Percentiles rank a stretch among this genome's conserved stretches.
phyloP scores from a whole-genome alignment of 2,797 vertebrate species.

The Intellagama lesueurii region DNA sequence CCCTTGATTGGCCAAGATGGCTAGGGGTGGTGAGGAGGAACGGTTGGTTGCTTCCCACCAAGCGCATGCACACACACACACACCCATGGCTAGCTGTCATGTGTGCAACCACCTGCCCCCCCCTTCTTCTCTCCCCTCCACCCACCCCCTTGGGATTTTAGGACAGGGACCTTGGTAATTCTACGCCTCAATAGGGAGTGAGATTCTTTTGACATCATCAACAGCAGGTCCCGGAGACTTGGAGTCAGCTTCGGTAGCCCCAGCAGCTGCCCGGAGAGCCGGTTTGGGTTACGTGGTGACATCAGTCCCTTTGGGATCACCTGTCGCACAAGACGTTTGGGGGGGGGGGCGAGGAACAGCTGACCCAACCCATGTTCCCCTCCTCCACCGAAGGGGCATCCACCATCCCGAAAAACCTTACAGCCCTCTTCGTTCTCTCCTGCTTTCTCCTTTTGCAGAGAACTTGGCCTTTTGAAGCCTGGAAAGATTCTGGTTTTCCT shows the following conservation, averaged over 20 bases:
- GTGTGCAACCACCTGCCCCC: neutral
- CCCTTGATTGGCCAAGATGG: neutral
- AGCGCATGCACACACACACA: no score
- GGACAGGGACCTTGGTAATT: conserved; percentile 31
- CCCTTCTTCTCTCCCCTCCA: neutral
- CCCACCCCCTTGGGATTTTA: neutral
- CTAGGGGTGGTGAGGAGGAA: no score
- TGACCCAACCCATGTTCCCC: neutral
- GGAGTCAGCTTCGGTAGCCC: conserved; percentile 2
- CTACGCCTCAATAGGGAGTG: conserved; percentile 13
- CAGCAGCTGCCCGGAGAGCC: conserved; percentile 51
- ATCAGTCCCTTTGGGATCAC: conserved; percentile 64
- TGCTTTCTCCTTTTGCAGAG: no score
- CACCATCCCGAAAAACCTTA: no score
- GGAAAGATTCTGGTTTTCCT: no score
- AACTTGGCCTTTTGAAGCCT: no score
- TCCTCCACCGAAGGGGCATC: no score
- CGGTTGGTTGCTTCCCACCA: neutral
- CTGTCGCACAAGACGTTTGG: conserved; percentile 36
- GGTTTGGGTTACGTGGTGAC: conserved; percentile 66
- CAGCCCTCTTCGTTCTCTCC: no score
- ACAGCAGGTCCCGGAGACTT: neutral
- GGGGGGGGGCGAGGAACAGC: neutral
- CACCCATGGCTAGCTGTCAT: neutral
- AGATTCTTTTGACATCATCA: conserved; percentile 25